Conservation (phyloP, 92 coral and sea anemone genomes). For the Montipora capitata region DNA sequence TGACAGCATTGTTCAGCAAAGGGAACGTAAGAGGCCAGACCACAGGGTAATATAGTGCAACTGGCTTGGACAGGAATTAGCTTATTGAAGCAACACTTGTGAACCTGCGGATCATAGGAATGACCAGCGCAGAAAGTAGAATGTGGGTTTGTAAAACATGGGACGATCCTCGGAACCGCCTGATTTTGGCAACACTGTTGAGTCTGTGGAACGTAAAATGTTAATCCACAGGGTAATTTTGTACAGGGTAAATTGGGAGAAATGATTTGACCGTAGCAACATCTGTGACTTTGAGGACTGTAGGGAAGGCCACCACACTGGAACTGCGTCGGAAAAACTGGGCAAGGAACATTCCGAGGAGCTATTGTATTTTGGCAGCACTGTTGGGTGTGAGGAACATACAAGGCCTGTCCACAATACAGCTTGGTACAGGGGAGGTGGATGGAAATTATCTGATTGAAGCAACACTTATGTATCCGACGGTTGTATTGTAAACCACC, state of each 20-base stretch:
- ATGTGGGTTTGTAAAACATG: not conserved
- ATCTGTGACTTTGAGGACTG: not conserved
- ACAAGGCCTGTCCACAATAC: conserved; percentile 9
- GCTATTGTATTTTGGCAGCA: conserved; percentile 13
- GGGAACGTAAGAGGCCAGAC: conserved; percentile 5
- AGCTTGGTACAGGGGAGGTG: conserved; percentile 14
- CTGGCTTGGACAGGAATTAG: not conserved
- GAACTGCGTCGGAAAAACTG: not conserved
- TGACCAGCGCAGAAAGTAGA: conserved; percentile 7
- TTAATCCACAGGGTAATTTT: conserved; percentile 11
- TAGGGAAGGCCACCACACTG: conserved; percentile 6
- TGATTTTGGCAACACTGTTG: conserved; percentile 35
- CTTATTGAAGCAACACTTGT: conserved; percentile 4
- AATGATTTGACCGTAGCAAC: not conserved
- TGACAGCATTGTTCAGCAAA: not conserved
- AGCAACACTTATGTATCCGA: conserved; percentile 35
- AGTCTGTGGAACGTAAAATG: conserved; percentile 16
- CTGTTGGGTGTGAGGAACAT: conserved; percentile 31
- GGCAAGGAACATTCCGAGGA: conserved; percentile 11
- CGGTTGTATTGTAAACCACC: conserved; percentile 6
- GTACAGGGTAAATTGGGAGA: not conserved
- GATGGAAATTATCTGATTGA: conserved; percentile 4
- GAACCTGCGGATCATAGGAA: not conserved
- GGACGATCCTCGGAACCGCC: not conserved
- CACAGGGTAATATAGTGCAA: conserved; percentile 14